phyloP scores from a whole-genome alignment of 2,113 vertebrate genomes.

The Archilochus colubris region DNA sequence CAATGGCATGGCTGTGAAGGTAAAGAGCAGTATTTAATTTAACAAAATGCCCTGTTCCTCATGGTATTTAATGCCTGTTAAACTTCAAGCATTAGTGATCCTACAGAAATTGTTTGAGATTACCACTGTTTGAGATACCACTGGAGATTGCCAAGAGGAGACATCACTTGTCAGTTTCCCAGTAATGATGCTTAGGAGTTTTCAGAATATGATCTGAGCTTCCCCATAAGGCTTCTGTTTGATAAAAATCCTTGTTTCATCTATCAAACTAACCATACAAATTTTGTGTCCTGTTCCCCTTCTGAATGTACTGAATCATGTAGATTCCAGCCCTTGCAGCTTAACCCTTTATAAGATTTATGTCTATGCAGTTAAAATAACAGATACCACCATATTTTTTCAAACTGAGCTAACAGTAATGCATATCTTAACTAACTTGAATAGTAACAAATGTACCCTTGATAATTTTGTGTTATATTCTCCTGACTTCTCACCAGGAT shows the following conservation, averaged over 20 bases:
- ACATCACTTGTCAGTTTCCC: neutral
- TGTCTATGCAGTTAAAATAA: neutral
- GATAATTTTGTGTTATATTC: neutral
- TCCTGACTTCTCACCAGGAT: conserved; percentile 70
- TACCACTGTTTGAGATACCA: neutral
- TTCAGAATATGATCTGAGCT: neutral
- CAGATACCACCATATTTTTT: neutral
- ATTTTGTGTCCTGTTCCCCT: neutral
- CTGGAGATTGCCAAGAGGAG: neutral
- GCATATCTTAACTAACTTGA: neutral
- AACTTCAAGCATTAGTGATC: neutral
- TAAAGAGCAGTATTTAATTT: conserved; percentile 12
- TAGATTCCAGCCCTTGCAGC: neutral
- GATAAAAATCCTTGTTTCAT: neutral
- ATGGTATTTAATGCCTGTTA: neutral
- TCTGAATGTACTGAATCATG: neutral
- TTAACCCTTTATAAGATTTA: neutral
- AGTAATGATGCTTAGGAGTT: neutral
- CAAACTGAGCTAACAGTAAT: neutral
- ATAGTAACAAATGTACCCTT: neutral
- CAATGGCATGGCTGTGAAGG: conserved; percentile 91
- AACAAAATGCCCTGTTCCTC: neutral
- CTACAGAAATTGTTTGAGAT: neutral
- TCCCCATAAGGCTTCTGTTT: neutral
- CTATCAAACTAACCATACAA: neutral